Evolutionary conservation across 2,888 invertebrate genomes (phyloP).

Genomic region (Neoascia interrupta): DNA sequence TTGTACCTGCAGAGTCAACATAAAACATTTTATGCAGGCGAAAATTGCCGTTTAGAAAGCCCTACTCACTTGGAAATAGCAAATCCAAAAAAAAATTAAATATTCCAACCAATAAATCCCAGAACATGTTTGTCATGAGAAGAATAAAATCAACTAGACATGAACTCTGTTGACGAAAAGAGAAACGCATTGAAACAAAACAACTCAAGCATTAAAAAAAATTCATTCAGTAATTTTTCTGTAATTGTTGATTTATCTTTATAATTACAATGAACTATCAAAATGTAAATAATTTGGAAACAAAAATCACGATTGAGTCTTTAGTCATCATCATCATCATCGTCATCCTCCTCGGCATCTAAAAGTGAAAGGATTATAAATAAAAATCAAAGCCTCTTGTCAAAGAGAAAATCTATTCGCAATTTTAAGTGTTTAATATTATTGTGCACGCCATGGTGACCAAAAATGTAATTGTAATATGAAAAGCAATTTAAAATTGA

Average conservation of each 20-base stretch:
- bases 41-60: background rate
- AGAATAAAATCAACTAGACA: conserved; percentile 4
- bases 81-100: conserved; percentile 49
- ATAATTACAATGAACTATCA: conserved; percentile 8
- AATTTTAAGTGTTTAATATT: too few species aligned
- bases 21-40: background rate
- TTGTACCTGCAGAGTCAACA: conserved; percentile 19
- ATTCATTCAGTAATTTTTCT: background rate
- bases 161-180: background rate
- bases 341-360: background rate
- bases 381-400: too few species aligned
- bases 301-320: too few species aligned
- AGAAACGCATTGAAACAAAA: background rate
- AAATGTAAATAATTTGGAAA: too few species aligned
- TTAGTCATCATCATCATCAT: background rate
- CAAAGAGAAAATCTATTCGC: too few species aligned
- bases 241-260: conserved; percentile 9
- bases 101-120: conserved; percentile 40
- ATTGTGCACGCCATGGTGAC: too few species aligned
- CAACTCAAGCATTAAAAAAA: conserved; percentile 2
- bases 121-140: conserved; percentile 31
- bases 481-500: background rate
- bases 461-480: too few species aligned
- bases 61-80: conserved; percentile 48
- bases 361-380: too few species aligned